These are phyloP conservation scores for Agrotis exclamationis DNA, from an alignment of 2,888 invertebrate species.

Conservation along the genomic window DNA sequence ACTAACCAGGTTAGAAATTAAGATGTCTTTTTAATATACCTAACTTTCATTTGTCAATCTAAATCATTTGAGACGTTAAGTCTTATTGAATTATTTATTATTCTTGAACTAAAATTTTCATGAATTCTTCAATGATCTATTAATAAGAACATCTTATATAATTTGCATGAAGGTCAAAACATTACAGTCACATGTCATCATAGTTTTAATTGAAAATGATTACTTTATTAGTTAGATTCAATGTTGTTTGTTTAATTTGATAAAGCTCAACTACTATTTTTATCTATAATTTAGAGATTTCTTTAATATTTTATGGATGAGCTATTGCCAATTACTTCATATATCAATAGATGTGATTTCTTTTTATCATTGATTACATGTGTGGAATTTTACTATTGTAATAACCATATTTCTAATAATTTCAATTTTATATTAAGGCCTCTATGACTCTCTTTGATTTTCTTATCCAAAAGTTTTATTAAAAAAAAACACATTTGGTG, in stretches of 20 bases:
- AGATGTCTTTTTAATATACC: background rate
- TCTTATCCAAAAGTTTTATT: too few relatives aligned
- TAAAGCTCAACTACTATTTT: constrained; percentile 13
- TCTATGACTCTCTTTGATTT: background rate
- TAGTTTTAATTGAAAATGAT: constrained; percentile 43
- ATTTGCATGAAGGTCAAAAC: constrained; percentile 52
- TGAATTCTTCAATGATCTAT: constrained; percentile 1
- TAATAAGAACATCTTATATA: constrained; percentile 43
- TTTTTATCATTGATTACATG: constrained; percentile 1
- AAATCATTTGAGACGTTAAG: background rate
- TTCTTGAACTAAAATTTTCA: constrained; percentile 12
- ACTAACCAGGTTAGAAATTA: background rate
- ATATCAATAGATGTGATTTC: constrained; percentile 18
- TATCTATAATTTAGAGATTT: constrained; percentile 3
- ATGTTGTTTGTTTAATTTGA: constrained; percentile 34
- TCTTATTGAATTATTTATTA: constrained; percentile 12
- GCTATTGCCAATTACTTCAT: constrained; percentile 13
- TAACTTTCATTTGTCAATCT: background rate
- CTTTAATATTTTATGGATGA: constrained; percentile 17
- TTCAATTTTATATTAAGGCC: too few relatives aligned
- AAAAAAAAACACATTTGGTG: background rate
- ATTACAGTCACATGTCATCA: constrained; percentile 37
- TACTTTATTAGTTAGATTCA: constrained; percentile 41
- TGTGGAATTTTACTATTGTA: constrained; percentile 20
- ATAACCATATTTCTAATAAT: background rate